Percentiles rank a stretch among this genome's conserved stretches.
These are phyloP conservation scores for Drosophila lacteicornis DNA, from an alignment of 1,140 invertebrate species.

Conservation along the genomic window DNA sequence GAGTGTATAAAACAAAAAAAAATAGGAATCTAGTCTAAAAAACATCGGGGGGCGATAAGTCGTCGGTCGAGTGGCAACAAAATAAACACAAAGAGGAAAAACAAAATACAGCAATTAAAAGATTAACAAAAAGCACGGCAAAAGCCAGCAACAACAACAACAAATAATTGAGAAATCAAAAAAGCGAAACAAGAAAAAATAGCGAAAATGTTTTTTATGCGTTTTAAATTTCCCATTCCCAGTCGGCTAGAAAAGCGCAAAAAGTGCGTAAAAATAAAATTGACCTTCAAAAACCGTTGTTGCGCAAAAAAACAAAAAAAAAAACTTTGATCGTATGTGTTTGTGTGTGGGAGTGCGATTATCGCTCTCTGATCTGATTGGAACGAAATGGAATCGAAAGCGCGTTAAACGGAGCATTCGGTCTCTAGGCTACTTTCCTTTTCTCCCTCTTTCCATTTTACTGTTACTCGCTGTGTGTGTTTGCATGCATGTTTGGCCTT, in stretches of 20 bases:
- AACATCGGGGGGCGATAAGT: conserved; percentile 72
- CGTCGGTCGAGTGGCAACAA: conserved; percentile 64
- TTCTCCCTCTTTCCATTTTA: conserved; percentile 9
- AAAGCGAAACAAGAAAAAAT: background rate
- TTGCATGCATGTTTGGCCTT: conserved; percentile 33
- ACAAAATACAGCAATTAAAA: conserved; percentile 78
- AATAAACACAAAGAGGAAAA: conserved; percentile 65
- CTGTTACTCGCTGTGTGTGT: conserved; percentile 7
- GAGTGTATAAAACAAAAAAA: conserved; percentile 13
- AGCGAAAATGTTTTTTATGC: conserved; percentile 65
- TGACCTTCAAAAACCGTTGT: conserved; percentile 68
- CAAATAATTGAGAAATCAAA: conserved; percentile 4
- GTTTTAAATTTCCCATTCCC: conserved; percentile 74
- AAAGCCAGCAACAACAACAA: conserved; percentile 23
- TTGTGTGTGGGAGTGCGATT: conserved; percentile 4
- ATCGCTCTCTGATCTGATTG: conserved; percentile 11
- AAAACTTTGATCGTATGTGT: background rate
- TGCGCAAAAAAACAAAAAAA: conserved; percentile 43
- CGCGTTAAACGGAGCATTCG: background rate
- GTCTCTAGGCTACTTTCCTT: conserved; percentile 13
- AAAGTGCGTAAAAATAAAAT: conserved; percentile 78
- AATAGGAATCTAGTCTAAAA: conserved; percentile 60
- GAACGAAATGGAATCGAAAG: conserved; percentile 8
- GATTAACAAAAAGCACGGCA: conserved; percentile 63
- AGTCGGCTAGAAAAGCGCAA: conserved; percentile 45